Evolutionary conservation across 2,888 invertebrate species (phyloP), one percentile per base, ranked within the genome.

Genomic region (Zootermopsis nevadensis): DNA sequence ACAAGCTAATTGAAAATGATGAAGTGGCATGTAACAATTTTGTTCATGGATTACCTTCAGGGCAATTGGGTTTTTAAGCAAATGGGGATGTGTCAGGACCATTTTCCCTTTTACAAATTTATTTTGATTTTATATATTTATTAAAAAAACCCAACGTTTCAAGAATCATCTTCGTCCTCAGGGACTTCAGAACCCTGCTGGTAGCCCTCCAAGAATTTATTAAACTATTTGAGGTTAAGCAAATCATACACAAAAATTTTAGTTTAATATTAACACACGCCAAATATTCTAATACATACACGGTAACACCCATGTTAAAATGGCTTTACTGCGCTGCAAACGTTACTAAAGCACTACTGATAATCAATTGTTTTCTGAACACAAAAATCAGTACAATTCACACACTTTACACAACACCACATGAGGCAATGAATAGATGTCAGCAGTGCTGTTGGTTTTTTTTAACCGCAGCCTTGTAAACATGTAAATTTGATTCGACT

Each of bases 1-100:
- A 84, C 67, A 85, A 81, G 53, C n/a, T 80, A 24, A 77, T 77
- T n/a, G 82, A 83, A 80, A 85, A 84, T 69, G 81, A 84, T 77
- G 85, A 84, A 82, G 82, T 85, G 83, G 82, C 33, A 82, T 48
- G 82, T 82, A 81, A 33, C 10, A 60, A 27, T 60, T n/a, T 60
- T 2, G 27, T 60, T 60, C n/a, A 6, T n/a, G n/a, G 0, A 60
- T n/a, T n/a, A 60, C 8, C 1, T 8, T 27, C 27, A 27, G n/a
- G 60, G 3, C 15, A 24, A 53, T 53, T 4, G 38, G 38, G 38
- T 38, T 53, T 10, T 22, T 15, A 60, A n/a, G 7, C n/a, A n/a
- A 1, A n/a, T n/a, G 60, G 7, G 1, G 27, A 27, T 60, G 0
- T 60, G n/a, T 8, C n/a, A 60, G n/a, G 60, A n/a, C 12, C 19